Evolutionary conservation across 2,797 vertebrate species (phyloP).

Genomic region (Brachyalestes nurse): DNA sequence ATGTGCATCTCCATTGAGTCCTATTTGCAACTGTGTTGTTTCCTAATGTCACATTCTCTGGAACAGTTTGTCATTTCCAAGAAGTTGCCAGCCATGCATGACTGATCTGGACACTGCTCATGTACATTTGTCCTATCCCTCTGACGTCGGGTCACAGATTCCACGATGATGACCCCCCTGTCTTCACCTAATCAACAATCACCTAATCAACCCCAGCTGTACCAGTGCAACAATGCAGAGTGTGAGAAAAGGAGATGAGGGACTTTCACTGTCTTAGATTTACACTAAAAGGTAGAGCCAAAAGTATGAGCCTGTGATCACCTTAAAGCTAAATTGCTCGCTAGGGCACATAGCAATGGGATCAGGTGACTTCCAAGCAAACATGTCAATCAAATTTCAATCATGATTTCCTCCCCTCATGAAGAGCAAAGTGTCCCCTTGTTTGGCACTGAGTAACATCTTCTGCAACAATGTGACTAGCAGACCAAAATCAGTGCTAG

Average conservation of each 20-base stretch:
- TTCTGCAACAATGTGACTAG: not conserved
- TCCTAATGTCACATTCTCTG: no score
- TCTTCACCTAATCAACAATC: not conserved
- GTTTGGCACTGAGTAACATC: not conserved
- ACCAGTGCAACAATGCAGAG: not conserved
- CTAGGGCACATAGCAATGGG: not conserved
- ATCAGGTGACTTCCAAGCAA: not conserved
- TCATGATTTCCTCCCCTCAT: not conserved
- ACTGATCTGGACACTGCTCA: not conserved
- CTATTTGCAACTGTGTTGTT: no score
- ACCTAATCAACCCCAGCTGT: slow-evolving; percentile 11
- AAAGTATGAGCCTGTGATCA: not conserved
- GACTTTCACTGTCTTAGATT: not conserved
- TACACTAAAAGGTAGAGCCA: not conserved
- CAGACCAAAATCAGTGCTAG: not conserved
- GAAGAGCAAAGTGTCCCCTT: not conserved
- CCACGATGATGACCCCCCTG: not conserved
- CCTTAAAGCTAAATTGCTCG: not conserved
- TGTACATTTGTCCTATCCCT: not conserved
- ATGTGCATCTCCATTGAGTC: no score
- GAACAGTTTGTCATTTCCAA: not conserved
- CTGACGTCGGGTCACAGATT: not conserved
- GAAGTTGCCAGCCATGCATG: not conserved
- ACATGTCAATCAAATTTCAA: not conserved
- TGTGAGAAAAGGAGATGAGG: not conserved